Conservation (phyloP, 1,140 invertebrate genomes). For the Aleiodes sp. region DNA sequence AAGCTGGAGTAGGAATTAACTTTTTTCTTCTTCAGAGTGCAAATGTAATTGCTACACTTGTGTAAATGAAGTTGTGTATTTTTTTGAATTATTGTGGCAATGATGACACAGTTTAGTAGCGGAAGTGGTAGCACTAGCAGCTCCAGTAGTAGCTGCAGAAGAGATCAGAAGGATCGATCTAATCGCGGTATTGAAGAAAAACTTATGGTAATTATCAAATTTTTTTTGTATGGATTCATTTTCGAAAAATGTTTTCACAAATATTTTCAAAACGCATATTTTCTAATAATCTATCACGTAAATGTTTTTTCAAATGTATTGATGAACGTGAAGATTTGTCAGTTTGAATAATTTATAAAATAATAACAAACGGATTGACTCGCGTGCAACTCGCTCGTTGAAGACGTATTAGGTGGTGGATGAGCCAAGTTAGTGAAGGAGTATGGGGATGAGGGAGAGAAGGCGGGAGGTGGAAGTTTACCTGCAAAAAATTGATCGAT, state of each 20-base stretch:
- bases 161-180: conserved; percentile 39
- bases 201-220: conserved; percentile 42
- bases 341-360: conserved; percentile 4
- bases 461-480: neutral
- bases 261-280: neutral
- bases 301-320: neutral
- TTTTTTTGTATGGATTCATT: too few species aligned
- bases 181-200: conserved; percentile 43
- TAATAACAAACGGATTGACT: neutral
- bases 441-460: neutral
- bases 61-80: too few species aligned
- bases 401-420: neutral
- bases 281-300: neutral
- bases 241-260: neutral
- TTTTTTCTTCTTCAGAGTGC: too few species aligned
- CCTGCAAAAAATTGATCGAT: conserved; percentile 37
- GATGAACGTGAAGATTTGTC: neutral
- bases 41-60: too few species aligned
- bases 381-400: neutral
- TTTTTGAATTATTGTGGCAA: neutral
- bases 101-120: conserved; percentile 49
- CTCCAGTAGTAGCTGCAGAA: conserved; percentile 40
- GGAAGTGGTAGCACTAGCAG: conserved; percentile 44
- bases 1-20: too few species aligned
- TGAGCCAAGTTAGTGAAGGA: neutral